These are phyloP conservation scores for Augochlora pura DNA, from an alignment of 1,140 invertebrate species.

Conservation along the genomic window DNA sequence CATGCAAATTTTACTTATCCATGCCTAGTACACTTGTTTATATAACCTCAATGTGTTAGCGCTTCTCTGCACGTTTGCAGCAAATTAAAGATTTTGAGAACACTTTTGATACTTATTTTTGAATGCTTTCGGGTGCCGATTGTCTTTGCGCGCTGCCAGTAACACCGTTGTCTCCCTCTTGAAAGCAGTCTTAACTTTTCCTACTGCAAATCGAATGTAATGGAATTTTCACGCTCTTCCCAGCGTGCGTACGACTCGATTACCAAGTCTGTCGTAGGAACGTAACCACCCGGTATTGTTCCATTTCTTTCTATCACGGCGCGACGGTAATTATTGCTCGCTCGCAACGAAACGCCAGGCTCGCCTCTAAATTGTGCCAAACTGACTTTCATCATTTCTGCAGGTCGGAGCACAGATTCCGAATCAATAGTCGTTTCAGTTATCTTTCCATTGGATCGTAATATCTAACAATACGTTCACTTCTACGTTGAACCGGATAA, in stretches of 20 bases:
- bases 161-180: too few species aligned
- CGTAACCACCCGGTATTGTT: slow-evolving; percentile 16
- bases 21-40: too few species aligned
- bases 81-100: too few species aligned
- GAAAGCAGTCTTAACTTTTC: slow-evolving; percentile 12
- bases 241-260: too few species aligned
- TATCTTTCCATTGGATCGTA: slow-evolving; percentile 33
- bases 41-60: too few species aligned
- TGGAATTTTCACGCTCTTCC: slow-evolving; percentile 45
- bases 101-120: too few species aligned
- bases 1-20: too few species aligned
- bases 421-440: background rate
- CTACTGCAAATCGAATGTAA: background rate
- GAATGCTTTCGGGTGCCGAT: too few species aligned
- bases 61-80: too few species aligned
- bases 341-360: background rate
- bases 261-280: background rate
- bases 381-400: slow-evolving; percentile 17
- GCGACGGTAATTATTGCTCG: background rate
- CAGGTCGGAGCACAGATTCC: background rate
- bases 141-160: too few species aligned
- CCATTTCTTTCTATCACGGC: background rate
- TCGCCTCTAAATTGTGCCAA: background rate
- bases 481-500: slow-evolving; percentile 1
- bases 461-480: slow-evolving; percentile 8